Conservation (phyloP, 2,888 invertebrate genomes). For the Boloria euphrosyne region DNA sequence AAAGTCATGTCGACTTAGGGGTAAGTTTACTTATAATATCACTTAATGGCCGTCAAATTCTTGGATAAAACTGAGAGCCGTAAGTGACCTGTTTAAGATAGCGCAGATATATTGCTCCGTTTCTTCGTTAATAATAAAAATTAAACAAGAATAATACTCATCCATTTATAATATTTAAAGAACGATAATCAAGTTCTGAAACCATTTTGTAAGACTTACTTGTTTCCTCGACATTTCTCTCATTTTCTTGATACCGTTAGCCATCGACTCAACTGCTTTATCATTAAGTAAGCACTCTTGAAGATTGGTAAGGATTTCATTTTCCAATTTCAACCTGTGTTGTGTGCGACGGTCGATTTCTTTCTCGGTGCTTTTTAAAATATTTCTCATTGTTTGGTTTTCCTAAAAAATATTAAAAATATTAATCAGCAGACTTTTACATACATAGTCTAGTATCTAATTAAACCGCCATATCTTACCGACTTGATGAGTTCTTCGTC, state of each 20-base stretch:
- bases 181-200: too few relatives aligned
- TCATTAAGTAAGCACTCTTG: slow-evolving; percentile 87
- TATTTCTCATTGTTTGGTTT: slow-evolving; percentile 70
- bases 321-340: slow-evolving; percentile 84
- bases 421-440: neutral
- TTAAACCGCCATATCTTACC: slow-evolving; percentile 45
- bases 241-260: slow-evolving; percentile 74
- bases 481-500: slow-evolving; percentile 81
- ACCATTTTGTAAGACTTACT: slow-evolving; percentile 51
- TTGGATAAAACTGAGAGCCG: too few relatives aligned
- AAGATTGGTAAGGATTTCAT: slow-evolving; percentile 83
- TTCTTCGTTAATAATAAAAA: too few relatives aligned
- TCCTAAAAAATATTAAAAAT: slow-evolving; percentile 59
- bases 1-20: too few relatives aligned
- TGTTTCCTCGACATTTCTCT: slow-evolving; percentile 74
- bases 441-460: neutral
- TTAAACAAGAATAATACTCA: too few relatives aligned
- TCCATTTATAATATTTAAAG: too few relatives aligned
- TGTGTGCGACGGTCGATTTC: slow-evolving; percentile 74
- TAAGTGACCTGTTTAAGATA: too few relatives aligned
- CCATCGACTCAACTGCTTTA: slow-evolving; percentile 84
- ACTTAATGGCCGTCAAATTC: too few relatives aligned
- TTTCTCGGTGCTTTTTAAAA: slow-evolving; percentile 61
- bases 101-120: too few relatives aligned
- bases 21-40: too few relatives aligned